Conservation (phyloP, 2,113 vertebrate genomes). For the Pseudorasbora parva region DNA sequence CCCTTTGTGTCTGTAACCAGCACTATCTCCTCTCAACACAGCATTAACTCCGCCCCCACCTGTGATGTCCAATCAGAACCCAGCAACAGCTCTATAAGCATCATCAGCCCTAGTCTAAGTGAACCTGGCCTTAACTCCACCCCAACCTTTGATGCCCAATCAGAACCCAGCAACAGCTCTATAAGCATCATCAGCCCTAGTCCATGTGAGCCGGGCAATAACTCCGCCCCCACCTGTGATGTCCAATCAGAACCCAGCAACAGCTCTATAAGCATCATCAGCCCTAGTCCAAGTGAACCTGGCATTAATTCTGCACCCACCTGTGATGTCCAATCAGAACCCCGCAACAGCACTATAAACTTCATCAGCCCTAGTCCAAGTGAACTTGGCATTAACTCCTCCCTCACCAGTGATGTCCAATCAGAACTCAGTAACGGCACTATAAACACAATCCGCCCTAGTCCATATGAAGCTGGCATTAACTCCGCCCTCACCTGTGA, state of each 20-base stretch:
- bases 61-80: neutral
- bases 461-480: neutral
- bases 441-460: too few relatives aligned
- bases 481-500: neutral
- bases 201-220: neutral
- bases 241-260: neutral
- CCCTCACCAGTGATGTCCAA: neutral
- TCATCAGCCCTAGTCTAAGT: neutral
- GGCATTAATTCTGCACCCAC: neutral
- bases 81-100: neutral
- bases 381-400: neutral
- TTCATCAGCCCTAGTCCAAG: neutral
- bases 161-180: neutral
- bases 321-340: neutral
- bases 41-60: neutral
- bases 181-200: neutral
- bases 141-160: neutral
- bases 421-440: neutral
- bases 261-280: neutral
- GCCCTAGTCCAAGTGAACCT: neutral
- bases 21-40: neutral
- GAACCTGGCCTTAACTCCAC: neutral
- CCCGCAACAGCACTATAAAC: neutral
- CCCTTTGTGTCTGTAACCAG: conserved; percentile 6
- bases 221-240: neutral